A percentile compares a stretch with the other conserved stretches of the same genome.
Evolutionary conservation across 2,888 invertebrate species (phyloP).

Genomic region (Heterodera filipjevi): DNA sequence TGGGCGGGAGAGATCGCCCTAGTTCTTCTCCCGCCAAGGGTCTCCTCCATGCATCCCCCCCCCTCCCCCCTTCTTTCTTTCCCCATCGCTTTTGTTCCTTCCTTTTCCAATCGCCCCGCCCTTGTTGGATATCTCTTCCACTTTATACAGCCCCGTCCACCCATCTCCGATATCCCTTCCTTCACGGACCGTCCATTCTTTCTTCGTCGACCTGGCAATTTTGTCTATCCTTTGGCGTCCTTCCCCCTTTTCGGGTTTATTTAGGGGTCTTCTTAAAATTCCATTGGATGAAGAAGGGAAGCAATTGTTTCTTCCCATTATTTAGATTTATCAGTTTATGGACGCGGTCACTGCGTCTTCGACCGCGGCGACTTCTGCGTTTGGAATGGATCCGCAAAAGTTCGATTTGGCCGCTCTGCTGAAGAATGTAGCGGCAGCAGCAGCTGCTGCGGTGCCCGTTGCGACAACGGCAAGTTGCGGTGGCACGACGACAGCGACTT

Average conservation of each 20-base stretch:
- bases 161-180: not conserved
- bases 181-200: not conserved
- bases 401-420: slow-evolving; percentile 36
- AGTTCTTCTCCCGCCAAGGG: not conserved
- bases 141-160: slow-evolving; percentile 13
- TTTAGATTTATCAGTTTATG: not conserved
- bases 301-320: not conserved
- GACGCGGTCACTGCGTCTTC: slow-evolving; percentile 18
- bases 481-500: not conserved
- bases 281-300: not conserved
- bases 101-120: slow-evolving; percentile 7
- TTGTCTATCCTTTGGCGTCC: not conserved
- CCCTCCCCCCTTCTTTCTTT: not conserved
- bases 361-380: slow-evolving; percentile 4
- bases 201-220: slow-evolving; percentile 11
- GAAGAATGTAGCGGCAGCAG: slow-evolving; percentile 30
- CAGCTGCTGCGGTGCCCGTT: not conserved
- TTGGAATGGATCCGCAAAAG: slow-evolving; percentile 27
- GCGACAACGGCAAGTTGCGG: not conserved
- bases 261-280: not conserved
- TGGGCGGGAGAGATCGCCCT: slow-evolving; percentile 8
- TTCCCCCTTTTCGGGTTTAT: not conserved
- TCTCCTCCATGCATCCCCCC: not conserved
- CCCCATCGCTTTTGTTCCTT: not conserved
- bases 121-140: not conserved